phyloP scores from a whole-genome alignment of 1,140 invertebrate species.

The Diuraphis noxia region DNA sequence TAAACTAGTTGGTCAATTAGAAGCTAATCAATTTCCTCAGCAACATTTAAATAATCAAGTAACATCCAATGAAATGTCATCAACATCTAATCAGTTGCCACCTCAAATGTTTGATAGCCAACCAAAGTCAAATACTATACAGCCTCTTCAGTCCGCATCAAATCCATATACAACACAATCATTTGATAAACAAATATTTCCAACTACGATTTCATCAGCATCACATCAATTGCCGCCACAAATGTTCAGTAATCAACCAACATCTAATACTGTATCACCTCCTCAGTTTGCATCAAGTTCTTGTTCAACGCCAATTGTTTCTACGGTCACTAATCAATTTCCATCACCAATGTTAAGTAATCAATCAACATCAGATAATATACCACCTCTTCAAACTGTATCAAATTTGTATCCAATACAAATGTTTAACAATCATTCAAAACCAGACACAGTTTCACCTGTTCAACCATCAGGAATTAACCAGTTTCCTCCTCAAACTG shows the following conservation, averaged over 20 bases:
- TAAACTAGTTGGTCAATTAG: background rate
- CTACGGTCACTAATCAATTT: background rate
- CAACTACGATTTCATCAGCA: background rate
- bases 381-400: background rate
- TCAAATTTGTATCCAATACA: background rate
- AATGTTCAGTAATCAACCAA: background rate
- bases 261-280: background rate
- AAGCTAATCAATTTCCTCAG: background rate
- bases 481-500: background rate
- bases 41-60: background rate
- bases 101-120: background rate
- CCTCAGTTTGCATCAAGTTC: background rate
- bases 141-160: background rate
- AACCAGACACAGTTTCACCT: background rate
- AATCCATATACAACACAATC: background rate
- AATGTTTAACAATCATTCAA: background rate
- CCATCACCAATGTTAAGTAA: background rate
- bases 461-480: background rate
- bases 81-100: background rate
- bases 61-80: background rate
- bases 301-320: background rate
- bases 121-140: background rate
- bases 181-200: background rate
- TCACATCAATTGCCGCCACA: background rate
- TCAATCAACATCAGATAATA: background rate